A percentile compares a stretch with the other conserved stretches of the same genome.
Evolutionary conservation across 2,797 vertebrate genomes (phyloP).

Genomic region (Takifugu ocellatus): DNA sequence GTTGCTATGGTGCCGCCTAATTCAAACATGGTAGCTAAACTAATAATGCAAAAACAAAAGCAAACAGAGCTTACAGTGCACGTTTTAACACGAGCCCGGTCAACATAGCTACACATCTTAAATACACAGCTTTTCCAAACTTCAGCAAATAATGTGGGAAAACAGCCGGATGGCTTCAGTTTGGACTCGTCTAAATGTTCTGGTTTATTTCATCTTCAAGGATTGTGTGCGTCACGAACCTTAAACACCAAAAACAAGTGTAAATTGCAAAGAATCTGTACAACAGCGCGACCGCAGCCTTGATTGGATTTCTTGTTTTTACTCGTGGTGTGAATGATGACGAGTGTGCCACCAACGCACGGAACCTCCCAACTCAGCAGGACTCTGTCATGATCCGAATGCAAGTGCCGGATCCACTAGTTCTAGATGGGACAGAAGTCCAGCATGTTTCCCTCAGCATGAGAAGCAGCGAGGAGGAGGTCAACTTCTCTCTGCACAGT

Average conservation of each 20-base stretch:
- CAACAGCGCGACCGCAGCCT: no score
- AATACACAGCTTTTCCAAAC: neutral
- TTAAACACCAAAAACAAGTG: no score
- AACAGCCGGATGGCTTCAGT: slow-evolving; percentile 19
- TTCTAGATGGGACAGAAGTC: neutral
- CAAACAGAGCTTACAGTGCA: slow-evolving; percentile 4
- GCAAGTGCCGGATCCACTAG: no score
- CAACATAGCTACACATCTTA: neutral
- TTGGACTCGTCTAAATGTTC: slow-evolving; percentile 4
- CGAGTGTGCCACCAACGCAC: no score
- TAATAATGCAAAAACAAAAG: slow-evolving; percentile 7
- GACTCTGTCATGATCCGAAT: no score
- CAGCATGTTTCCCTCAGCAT: slow-evolving; percentile 47
- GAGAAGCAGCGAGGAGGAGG: slow-evolving; percentile 52
- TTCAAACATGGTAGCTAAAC: slow-evolving; percentile 2
- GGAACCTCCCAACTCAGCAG: no score
- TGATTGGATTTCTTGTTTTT: no score
- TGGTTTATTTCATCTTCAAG: slow-evolving; percentile 19
- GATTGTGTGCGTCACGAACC: no score
- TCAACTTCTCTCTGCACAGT: slow-evolving; percentile 55
- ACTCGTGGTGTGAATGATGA: no score
- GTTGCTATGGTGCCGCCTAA: slow-evolving; percentile 2
- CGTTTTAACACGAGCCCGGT: slow-evolving; percentile 1
- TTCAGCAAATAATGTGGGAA: slow-evolving; percentile 6
- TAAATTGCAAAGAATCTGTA: no score